phyloP scores from a whole-genome alignment of 1,140 invertebrate species.

The Hycleus cichorii region DNA sequence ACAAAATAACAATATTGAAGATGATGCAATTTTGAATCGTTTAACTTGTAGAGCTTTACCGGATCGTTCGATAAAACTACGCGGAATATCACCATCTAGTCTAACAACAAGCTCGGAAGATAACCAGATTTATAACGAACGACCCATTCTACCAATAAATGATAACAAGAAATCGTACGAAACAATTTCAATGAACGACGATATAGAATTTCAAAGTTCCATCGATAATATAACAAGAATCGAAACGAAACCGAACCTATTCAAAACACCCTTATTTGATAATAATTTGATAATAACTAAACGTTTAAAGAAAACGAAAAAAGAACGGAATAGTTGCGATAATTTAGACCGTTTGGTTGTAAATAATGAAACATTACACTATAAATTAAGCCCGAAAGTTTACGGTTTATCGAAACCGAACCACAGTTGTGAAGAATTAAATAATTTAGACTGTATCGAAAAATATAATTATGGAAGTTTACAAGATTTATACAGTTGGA shows the following conservation, averaged over 20 bases:
- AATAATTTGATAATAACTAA: slow-evolving; percentile 23
- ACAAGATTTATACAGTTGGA: slow-evolving; percentile 31
- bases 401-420: slow-evolving; percentile 43
- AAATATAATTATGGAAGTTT: slow-evolving; percentile 37
- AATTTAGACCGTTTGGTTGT: slow-evolving; percentile 29
- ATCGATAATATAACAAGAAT: slow-evolving; percentile 40
- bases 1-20: slow-evolving; percentile 9
- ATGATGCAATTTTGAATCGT: slow-evolving; percentile 2
- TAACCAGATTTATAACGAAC: slow-evolving; percentile 28
- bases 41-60: slow-evolving; percentile 27
- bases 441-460: slow-evolving; percentile 30
- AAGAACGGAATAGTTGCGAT: slow-evolving; percentile 33
- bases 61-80: slow-evolving; percentile 3
- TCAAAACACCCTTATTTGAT: slow-evolving; percentile 31
- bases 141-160: slow-evolving; percentile 20
- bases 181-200: slow-evolving; percentile 22
- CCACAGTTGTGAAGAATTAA: slow-evolving; percentile 54
- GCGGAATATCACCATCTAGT: slow-evolving; percentile 12
- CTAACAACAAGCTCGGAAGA: slow-evolving; percentile 16
- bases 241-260: slow-evolving; percentile 21
- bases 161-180: slow-evolving; percentile 21
- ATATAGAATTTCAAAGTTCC: slow-evolving; percentile 35
- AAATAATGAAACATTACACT: slow-evolving; percentile 22
- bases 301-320: slow-evolving; percentile 27
- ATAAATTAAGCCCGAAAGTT: slow-evolving; percentile 54